Evolutionary conservation across 2,797 vertebrate genomes (phyloP).

Genomic region (Carcharodon carcharias): DNA sequence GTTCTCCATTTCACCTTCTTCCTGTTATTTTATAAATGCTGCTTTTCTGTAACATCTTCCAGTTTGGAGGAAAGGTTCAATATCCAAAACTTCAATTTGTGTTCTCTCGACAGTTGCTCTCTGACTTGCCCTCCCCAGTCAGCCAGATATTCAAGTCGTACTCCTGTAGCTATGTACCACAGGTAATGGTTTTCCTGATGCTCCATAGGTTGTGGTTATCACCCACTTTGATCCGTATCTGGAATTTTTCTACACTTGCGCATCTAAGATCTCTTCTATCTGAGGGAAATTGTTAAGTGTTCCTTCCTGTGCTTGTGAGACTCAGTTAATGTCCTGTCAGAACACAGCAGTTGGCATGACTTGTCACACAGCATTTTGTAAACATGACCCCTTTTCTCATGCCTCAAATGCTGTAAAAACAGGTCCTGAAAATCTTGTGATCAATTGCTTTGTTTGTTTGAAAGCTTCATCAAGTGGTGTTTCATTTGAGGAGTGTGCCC

Average conservation of each 20-base stretch:
- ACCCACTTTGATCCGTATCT: background rate
- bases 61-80: too few species aligned
- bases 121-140: background rate
- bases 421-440: background rate
- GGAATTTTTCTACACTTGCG: background rate
- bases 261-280: background rate
- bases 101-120: background rate
- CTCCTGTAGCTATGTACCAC: background rate
- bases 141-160: background rate
- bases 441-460: too few species aligned
- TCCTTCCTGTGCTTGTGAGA: background rate
- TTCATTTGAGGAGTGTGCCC: background rate
- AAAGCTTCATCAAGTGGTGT: background rate
- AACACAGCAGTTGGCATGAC: background rate
- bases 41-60: too few species aligned
- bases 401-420: background rate
- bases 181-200: background rate
- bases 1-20: background rate
- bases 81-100: background rate
- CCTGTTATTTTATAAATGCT: background rate
- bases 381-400: background rate
- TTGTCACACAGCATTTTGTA: background rate
- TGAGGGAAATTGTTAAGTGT: background rate
- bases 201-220: background rate
- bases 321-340: background rate